phyloP scores from a whole-genome alignment of 2,797 vertebrate genomes.

The Sebastiscus albofasciatus region DNA sequence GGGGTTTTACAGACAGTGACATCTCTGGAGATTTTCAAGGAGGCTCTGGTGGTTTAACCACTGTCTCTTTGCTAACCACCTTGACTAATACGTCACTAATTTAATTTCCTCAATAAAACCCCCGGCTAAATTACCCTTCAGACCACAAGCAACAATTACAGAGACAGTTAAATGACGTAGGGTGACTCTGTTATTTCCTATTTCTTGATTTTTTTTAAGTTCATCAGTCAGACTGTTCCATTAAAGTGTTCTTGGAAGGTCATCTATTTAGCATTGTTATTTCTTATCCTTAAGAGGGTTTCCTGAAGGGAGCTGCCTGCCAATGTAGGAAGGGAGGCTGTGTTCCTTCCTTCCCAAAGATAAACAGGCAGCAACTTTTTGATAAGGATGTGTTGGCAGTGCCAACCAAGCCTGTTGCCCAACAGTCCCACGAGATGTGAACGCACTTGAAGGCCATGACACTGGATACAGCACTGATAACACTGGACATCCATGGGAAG shows the following conservation, averaged over 20 bases:
- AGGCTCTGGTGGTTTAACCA: constrained; percentile 30
- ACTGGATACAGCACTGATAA: constrained; percentile 56
- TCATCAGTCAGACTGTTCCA: neutral
- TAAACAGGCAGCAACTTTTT: constrained; percentile 58
- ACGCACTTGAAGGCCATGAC: constrained; percentile 29
- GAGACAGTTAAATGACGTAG: neutral
- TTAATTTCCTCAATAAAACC: constrained; percentile 43
- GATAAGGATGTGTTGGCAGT: constrained; percentile 55
- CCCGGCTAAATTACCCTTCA: neutral
- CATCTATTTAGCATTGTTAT: constrained; percentile 12
- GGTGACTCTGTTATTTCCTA: neutral
- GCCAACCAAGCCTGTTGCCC: constrained; percentile 19
- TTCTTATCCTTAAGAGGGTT: neutral
- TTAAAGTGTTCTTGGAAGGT: neutral
- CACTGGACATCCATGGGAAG: constrained; percentile 31
- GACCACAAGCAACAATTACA: neutral
- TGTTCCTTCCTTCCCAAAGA: constrained; percentile 66
- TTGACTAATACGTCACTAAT: constrained; percentile 43
- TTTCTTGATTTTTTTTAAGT: neutral
- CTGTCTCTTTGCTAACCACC: constrained; percentile 35
- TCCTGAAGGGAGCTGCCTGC: constrained; percentile 27
- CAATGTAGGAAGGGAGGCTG: constrained; percentile 42
- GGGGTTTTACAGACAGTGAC: constrained; percentile 1
- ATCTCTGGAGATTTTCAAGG: constrained; percentile 17
- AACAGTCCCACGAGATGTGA: constrained; percentile 31